Conservation (phyloP, 2,888 invertebrate species). For the Tanypteryx hageni region DNA sequence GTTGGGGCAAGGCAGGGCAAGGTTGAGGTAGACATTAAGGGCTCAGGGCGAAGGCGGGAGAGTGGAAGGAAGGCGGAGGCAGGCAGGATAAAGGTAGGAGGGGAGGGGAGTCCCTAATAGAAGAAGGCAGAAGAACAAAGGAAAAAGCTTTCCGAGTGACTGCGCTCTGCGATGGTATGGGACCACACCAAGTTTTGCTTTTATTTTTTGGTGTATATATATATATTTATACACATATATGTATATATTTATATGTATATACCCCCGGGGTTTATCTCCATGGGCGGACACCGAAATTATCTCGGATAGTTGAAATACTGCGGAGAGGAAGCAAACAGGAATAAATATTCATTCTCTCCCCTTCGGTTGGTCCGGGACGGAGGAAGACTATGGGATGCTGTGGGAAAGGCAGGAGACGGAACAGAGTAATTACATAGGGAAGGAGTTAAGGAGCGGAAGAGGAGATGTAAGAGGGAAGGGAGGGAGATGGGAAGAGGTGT, state of each 20-base stretch:
- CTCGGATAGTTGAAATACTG: slow-evolving; percentile 28
- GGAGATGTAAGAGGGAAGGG: not conserved
- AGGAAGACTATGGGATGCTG: not conserved
- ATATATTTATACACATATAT: too few species aligned
- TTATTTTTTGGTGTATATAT: not conserved
- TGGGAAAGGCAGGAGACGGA: not conserved
- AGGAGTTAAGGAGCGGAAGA: not conserved
- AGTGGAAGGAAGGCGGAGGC: not conserved
- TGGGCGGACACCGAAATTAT: slow-evolving; percentile 21
- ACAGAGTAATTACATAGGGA: not conserved
- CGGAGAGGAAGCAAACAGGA: slow-evolving; percentile 21
- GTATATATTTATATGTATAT: not conserved
- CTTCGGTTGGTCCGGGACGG: not conserved
- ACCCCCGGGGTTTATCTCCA: not conserved
- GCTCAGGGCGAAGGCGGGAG: slow-evolving; percentile 6
- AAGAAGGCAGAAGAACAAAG: too few species aligned
- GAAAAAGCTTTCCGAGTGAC: slow-evolving; percentile 5
- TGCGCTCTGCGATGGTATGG: not conserved
- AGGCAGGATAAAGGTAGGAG: not conserved
- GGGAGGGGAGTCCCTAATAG: too few species aligned
- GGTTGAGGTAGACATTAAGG: slow-evolving; percentile 13
- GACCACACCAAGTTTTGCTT: not conserved
- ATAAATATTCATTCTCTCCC: slow-evolving; percentile 24
- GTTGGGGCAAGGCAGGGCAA: not conserved
- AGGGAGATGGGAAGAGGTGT: not conserved